Evolutionary conservation across 2,888 invertebrate species (phyloP).

Genomic region (Sussaba pulchella): DNA sequence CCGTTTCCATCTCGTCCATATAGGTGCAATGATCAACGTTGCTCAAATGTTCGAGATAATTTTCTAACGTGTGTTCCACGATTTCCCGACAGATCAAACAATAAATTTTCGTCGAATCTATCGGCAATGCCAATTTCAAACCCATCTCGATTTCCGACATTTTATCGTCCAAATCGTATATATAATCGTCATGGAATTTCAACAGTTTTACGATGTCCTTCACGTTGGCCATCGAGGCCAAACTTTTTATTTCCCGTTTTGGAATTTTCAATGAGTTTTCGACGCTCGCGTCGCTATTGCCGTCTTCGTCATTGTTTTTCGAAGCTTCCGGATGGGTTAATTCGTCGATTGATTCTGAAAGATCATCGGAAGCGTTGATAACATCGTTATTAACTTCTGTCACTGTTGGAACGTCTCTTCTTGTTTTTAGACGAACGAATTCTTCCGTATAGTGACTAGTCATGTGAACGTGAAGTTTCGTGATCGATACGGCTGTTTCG

Average conservation of each 20-base stretch:
- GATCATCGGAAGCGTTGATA: too few species aligned
- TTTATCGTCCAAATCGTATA: constrained; percentile 47
- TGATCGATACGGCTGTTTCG: background rate
- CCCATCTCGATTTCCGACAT: constrained; percentile 14
- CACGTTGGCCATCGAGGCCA: too few species aligned
- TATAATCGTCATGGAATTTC: constrained; percentile 19
- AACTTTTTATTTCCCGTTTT: too few species aligned
- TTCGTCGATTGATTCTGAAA: background rate
- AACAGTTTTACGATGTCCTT: too few species aligned
- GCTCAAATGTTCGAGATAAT: constrained; percentile 71
- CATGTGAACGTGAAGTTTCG: constrained; percentile 47
- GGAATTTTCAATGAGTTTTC: background rate
- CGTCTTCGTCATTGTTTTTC: background rate
- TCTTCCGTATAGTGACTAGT: constrained; percentile 43
- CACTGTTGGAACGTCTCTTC: background rate
- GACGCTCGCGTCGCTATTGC: background rate
- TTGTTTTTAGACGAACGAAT: too few species aligned
- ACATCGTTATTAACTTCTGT: background rate
- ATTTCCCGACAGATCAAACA: constrained; percentile 73
- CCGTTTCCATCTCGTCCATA: constrained; percentile 65
- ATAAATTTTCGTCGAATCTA: constrained; percentile 33
- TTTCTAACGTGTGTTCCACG: constrained; percentile 61
- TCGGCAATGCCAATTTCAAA: constrained; percentile 15
- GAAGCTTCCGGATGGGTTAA: background rate
- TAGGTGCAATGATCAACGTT: constrained; percentile 67